Conservation (phyloP, 2,113 vertebrate genomes). For the Pheucticus melanocephalus region DNA sequence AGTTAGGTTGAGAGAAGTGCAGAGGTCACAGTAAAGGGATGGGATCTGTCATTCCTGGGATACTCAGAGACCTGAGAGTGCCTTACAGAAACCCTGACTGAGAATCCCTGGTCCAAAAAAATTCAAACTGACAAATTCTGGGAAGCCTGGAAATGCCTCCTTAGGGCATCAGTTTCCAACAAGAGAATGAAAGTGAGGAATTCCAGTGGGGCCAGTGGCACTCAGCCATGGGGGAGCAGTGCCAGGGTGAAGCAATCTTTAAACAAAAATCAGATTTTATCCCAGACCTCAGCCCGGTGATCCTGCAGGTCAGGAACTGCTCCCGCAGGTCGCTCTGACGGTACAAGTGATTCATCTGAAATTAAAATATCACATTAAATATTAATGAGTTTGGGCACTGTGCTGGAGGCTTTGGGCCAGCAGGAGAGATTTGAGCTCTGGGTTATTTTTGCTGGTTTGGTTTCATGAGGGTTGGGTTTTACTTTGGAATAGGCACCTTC, state of each 20-base stretch:
- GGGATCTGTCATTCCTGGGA: background rate
- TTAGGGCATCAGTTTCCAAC: background rate
- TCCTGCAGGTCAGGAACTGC: conserved; percentile 62
- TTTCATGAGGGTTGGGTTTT: background rate
- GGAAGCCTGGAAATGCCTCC: background rate
- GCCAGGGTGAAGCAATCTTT: background rate
- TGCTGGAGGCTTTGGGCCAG: background rate
- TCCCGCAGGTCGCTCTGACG: conserved; percentile 33
- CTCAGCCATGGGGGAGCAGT: background rate
- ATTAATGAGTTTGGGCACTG: background rate
- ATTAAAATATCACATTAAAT: background rate
- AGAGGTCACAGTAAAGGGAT: background rate
- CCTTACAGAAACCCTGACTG: background rate
- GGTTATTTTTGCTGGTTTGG: background rate
- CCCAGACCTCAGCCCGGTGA: conserved; percentile 71
- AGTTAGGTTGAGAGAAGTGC: background rate
- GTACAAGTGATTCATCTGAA: conserved; percentile 72
- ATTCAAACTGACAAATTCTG: background rate
- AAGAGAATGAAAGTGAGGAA: background rate
- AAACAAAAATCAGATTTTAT: background rate
- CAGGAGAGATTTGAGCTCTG: background rate
- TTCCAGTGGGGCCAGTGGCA: background rate
- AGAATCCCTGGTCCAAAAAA: background rate
- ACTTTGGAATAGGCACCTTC: background rate
- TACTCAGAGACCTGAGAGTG: background rate